phyloP scores from a whole-genome alignment of 2,113 vertebrate genomes.

The Hemibates koningsi region DNA sequence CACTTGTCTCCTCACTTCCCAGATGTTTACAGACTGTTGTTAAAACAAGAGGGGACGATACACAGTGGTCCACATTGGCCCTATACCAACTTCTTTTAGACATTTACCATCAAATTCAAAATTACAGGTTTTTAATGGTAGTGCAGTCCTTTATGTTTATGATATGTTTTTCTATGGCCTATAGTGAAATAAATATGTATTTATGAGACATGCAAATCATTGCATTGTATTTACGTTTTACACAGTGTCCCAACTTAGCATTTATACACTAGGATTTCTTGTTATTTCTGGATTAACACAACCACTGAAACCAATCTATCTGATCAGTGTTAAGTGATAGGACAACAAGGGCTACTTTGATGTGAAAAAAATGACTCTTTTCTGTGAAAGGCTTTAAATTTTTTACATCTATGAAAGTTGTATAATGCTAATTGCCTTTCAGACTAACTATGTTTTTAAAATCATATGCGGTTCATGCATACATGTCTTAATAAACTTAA shows the following conservation, averaged over 20 bases:
- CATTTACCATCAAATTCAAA: not conserved
- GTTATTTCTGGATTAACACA: not conserved
- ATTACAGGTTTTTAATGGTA: not conserved
- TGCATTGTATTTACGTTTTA: not conserved
- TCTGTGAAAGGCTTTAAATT: not conserved
- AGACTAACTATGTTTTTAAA: not conserved
- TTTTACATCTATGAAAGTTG: not conserved
- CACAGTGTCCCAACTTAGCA: not conserved
- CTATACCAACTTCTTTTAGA: not conserved
- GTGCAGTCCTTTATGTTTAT: not conserved
- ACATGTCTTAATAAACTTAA: not conserved
- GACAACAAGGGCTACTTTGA: not conserved
- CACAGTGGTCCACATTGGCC: not conserved
- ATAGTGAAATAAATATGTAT: not conserved
- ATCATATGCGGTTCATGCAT: not conserved
- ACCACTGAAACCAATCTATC: not conserved
- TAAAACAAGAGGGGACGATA: not conserved
- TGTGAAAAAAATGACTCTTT: not conserved
- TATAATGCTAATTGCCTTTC: not conserved
- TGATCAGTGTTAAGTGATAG: not conserved
- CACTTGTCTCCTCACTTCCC: not conserved
- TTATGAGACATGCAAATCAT: not conserved
- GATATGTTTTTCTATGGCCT: not conserved
- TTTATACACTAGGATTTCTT: not conserved
- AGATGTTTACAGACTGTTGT: not conserved